Conservation (phyloP, 2,113 vertebrate species). For the Morone saxatilis region DNA sequence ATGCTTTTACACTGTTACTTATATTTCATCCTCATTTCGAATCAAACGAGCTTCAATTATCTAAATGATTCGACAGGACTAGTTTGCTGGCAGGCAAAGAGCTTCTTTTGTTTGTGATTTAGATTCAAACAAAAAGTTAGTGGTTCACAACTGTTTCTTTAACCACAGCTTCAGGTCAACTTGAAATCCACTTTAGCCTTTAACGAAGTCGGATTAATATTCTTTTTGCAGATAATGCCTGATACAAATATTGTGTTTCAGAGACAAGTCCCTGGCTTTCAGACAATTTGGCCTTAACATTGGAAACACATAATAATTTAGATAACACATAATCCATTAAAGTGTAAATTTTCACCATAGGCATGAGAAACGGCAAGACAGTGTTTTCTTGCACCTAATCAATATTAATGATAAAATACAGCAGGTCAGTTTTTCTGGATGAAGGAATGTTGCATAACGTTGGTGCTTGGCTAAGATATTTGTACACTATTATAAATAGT, state of each 20-base stretch:
- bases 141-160: background rate
- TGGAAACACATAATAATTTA: background rate
- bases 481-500: background rate
- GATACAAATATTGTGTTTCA: conserved; percentile 6
- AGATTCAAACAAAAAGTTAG: conserved; percentile 13
- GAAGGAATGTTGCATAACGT: background rate
- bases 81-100: conserved; percentile 36
- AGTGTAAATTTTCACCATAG: background rate
- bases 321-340: conserved; percentile 17
- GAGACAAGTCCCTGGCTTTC: conserved; percentile 31
- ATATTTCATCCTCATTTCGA: conserved; percentile 58
- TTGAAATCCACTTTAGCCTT: conserved; percentile 19
- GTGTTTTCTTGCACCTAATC: background rate
- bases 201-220: background rate
- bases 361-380: background rate
- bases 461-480: background rate
- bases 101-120: conserved; percentile 37
- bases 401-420: background rate
- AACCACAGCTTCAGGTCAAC: background rate
- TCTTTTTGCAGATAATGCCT: background rate
- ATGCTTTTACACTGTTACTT: conserved; percentile 49
- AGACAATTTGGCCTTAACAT: conserved; percentile 13
- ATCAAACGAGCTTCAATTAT: conserved; percentile 50
- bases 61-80: conserved; percentile 32
- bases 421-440: background rate